A percentile compares a stretch with the other conserved stretches of the same genome.
These are phyloP conservation scores for Euura saliciscinereae DNA, from an alignment of 1,140 invertebrate genomes.

Conservation along the genomic window DNA sequence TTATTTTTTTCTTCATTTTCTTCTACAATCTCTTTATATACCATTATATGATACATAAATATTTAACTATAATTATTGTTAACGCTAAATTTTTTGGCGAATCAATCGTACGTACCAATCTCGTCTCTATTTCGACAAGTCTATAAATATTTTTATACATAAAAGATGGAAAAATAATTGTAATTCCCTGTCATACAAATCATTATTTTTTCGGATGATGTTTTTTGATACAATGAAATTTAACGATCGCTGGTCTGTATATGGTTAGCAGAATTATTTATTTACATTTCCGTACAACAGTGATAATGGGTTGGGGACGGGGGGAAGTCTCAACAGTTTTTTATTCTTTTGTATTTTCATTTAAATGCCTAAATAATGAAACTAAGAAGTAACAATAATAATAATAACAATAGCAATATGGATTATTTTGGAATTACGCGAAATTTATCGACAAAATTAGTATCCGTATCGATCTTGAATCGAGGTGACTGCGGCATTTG, in stretches of 20 bases:
- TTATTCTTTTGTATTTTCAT: slow-evolving; percentile 6
- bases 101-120: not conserved
- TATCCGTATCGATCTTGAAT: slow-evolving; percentile 73
- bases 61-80: not conserved
- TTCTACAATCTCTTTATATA: slow-evolving; percentile 30
- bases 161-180: slow-evolving; percentile 19
- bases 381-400: not conserved
- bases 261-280: slow-evolving; percentile 41
- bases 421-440: not conserved
- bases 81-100: slow-evolving; percentile 3
- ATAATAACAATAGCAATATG: not conserved
- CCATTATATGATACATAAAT: slow-evolving; percentile 22
- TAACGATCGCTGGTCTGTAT: no score
- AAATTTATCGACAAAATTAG: slow-evolving; percentile 29
- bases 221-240: no score
- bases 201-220: no score
- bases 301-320: slow-evolving; percentile 29
- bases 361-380: slow-evolving; percentile 8
- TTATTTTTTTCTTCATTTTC: slow-evolving; percentile 15
- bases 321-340: slow-evolving; percentile 33
- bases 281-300: slow-evolving; percentile 52
- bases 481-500: slow-evolving; percentile 92
- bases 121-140: slow-evolving; percentile 26
- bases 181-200: no score
- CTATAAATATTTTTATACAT: slow-evolving; percentile 47